A percentile compares a stretch with the other conserved stretches of the same genome.
Evolutionary conservation across 2,113 vertebrate genomes (phyloP).

Genomic region (Cebus imitator): DNA sequence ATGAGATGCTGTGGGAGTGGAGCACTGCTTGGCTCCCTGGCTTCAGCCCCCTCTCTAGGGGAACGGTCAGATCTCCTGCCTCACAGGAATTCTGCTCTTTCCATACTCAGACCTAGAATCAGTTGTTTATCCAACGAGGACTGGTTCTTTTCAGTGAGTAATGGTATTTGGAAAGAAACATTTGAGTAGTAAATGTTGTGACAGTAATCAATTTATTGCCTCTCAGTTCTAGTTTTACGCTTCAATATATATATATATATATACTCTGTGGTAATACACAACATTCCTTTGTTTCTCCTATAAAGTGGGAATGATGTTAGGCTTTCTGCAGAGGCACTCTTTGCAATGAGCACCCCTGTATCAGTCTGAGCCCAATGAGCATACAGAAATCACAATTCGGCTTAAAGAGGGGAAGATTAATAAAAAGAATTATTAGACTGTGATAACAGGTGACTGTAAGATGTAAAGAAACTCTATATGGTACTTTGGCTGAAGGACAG

Average conservation of each 20-base stretch:
- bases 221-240: not conserved
- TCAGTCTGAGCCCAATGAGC: not conserved
- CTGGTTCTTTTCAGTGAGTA: not conserved
- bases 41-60: too few species aligned
- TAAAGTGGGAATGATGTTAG: not conserved
- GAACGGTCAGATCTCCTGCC: too few species aligned
- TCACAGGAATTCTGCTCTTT: not conserved
- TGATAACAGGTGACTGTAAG: not conserved
- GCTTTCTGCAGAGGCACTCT: not conserved
- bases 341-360: not conserved
- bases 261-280: not conserved
- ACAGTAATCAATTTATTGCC: not conserved
- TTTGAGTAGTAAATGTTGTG: not conserved
- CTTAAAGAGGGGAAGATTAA: not conserved
- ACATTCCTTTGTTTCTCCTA: not conserved
- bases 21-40: too few species aligned
- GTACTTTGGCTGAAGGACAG: not conserved
- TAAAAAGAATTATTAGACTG: not conserved
- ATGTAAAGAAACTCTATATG: not conserved
- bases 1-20: too few species aligned
- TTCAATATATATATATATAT: not conserved
- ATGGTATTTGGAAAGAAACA: conserved; percentile 5
- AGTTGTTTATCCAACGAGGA: not conserved
- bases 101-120: not conserved
- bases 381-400: not conserved